Base-by-base conservation (phyloP, 2,888 invertebrate genomes). In the Cataglyphis albicans region DNA sequence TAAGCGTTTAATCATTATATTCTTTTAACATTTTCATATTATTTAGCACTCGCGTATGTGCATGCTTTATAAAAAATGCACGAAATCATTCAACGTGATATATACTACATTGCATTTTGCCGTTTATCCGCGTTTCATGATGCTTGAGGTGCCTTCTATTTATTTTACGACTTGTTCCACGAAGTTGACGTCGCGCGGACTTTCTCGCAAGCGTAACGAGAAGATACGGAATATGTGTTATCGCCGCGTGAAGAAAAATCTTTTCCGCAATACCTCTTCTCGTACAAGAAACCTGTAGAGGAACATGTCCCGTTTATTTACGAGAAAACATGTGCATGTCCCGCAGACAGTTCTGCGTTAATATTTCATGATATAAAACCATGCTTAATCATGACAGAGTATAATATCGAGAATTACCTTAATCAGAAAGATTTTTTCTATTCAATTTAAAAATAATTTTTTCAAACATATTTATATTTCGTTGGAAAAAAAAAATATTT, bases 201-300 rank as follows among this genome's bases (percentile, higher is more conserved):
- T 76, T 76, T 76, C 76, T 76, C 55, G 57, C 57, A 35, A 74
- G 25, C 18, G 4, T 41, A 41, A 61, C 25, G 29, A 75, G 68
- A 41, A 57, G 52, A 41, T n/a, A 29, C 15, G 12, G 10, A 32
- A 75, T 74, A 64, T 64, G 38, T 55, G 29, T 67, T 76, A 35
- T 61, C 52, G 25, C 29, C 32, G 32, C 12, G 76, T 41, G 29
- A 44, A 73, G 82, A 80, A 86, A 48, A 74, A 74, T 75, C 35
- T 75, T 48, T 65, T 75, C 63, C 15, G 29, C 25, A 59, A 61
- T 72, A 44, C 57, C 6, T 21, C 12, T 21, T 7, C 32, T 10
- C 32, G 18, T 4, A 9, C 35, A 12, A 15, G 70, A 70, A 63
- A 63, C 10, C 32, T 12, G 4, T 21, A 65, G 57, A 64, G 9